Percentiles rank a stretch among this genome's conserved stretches.
These are phyloP conservation scores for Piprites chloris DNA, from an alignment of 2,113 vertebrate species.

Conservation along the genomic window DNA sequence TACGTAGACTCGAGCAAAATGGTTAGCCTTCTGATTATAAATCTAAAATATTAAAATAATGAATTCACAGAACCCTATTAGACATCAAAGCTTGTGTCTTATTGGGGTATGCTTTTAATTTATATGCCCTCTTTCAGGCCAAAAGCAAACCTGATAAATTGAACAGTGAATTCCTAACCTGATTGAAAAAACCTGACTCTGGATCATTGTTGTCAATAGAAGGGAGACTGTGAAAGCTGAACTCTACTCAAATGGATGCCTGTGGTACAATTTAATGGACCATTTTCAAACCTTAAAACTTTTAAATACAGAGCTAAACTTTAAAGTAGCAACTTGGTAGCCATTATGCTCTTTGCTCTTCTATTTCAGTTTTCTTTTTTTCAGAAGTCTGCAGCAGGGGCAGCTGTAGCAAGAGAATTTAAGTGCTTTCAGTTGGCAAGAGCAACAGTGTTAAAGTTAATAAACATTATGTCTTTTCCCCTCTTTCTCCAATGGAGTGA, in stretches of 20 bases:
- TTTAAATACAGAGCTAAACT: conserved; percentile 21
- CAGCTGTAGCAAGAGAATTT: conserved; percentile 27
- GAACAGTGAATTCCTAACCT: conserved; percentile 35
- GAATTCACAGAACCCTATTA: conserved; percentile 44
- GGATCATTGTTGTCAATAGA: conserved; percentile 2
- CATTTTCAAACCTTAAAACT: conserved; percentile 45
- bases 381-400: background rate
- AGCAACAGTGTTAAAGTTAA: conserved; percentile 27
- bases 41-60: conserved; percentile 62
- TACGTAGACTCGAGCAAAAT: conserved; percentile 24
- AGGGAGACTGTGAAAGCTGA: background rate
- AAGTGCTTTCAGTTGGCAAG: conserved; percentile 32
- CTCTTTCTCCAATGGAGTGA: background rate
- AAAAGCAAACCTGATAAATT: conserved; percentile 61
- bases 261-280: conserved; percentile 38
- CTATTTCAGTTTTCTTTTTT: conserved; percentile 43
- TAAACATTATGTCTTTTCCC: conserved; percentile 21
- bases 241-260: background rate
- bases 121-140: conserved; percentile 9
- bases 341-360: background rate
- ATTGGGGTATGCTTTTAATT: conserved; percentile 63
- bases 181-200: conserved; percentile 57
- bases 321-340: conserved; percentile 40
- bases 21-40: conserved; percentile 50
- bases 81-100: conserved; percentile 62